These are phyloP conservation scores for Protonemura montana DNA, from an alignment of 2,888 invertebrate species.

Conservation along the genomic window DNA sequence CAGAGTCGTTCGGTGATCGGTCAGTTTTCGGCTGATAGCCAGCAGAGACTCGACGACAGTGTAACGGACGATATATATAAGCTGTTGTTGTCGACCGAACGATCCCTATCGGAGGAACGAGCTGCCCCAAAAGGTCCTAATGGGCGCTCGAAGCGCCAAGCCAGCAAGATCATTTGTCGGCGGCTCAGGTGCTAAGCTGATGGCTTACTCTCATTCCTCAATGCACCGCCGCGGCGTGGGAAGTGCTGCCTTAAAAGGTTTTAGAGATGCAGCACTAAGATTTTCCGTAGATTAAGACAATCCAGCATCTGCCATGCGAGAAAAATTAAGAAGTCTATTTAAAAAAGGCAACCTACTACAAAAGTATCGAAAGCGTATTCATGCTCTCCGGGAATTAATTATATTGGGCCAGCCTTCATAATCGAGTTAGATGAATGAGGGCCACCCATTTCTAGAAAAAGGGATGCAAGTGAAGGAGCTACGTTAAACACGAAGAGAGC, in stretches of 20 bases:
- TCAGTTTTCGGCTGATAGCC: not conserved
- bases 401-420: not conserved
- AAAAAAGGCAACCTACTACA: not conserved
- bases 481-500: not conserved
- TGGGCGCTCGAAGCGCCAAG: constrained; percentile 1
- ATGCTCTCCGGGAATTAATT: not conserved
- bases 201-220: not conserved
- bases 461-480: not conserved
- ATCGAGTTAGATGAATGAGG: not conserved
- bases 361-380: not conserved
- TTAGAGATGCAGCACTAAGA: not conserved
- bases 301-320: constrained; percentile 7
- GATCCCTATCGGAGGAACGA: not conserved
- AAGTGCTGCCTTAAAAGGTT: not conserved
- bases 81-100: not conserved
- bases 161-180: not conserved
- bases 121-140: not conserved
- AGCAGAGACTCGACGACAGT: not conserved
- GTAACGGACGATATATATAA: not conserved
- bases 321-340: not conserved
- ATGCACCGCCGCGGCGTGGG: not conserved
- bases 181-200: not conserved
- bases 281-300: not conserved
- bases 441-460: not conserved
- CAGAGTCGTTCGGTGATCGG: not conserved